phyloP scores from a whole-genome alignment of 2,797 vertebrate species.

The Spinus olivaceus region DNA sequence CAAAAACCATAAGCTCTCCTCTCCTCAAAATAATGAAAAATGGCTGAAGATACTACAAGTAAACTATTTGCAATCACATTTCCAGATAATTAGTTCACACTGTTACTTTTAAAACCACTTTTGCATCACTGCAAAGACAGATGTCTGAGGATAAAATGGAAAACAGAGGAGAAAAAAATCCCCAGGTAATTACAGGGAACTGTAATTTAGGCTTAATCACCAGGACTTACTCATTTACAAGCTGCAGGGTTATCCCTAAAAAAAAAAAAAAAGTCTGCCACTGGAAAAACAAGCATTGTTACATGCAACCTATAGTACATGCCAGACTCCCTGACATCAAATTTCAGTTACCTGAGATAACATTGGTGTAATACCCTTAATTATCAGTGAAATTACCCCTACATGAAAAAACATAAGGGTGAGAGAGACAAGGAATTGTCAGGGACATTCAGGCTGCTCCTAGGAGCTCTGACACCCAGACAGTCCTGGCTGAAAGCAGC shows the following conservation, averaged over 20 bases:
- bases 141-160: not conserved
- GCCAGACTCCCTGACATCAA: not conserved
- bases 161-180: not conserved
- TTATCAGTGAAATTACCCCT: not conserved
- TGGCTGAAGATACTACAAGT: not conserved
- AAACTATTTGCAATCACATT: not conserved
- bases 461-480: not conserved
- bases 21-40: not conserved
- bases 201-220: not conserved
- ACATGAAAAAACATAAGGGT: not conserved
- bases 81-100: not conserved
- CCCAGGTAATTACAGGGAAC: not conserved
- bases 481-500: not conserved
- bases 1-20: not conserved
- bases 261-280: not conserved
- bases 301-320: not conserved
- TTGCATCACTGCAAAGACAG: not conserved
- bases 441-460: not conserved
- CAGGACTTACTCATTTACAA: not conserved
- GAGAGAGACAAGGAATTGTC: not conserved
- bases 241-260: not conserved
- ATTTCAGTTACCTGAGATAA: not conserved
- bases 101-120: not conserved
- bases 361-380: too few species aligned
- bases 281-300: not conserved